These are phyloP conservation scores for Argyresthia albistria DNA, from an alignment of 2,888 invertebrate genomes.

Conservation along the genomic window DNA sequence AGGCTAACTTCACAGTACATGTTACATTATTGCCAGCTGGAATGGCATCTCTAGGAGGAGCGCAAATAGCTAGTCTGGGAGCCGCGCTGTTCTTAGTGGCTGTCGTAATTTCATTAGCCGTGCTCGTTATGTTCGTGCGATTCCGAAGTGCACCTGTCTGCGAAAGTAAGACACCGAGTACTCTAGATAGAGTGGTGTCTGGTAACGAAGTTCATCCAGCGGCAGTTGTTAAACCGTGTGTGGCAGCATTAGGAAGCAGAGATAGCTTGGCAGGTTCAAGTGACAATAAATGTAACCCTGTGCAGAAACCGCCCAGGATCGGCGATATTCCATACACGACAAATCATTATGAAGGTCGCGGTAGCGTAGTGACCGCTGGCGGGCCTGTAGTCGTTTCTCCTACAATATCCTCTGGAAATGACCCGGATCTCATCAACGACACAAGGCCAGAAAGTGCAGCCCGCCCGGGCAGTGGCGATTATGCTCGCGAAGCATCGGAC, in stretches of 20 bases:
- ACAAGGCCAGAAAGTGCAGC: conserved; percentile 76
- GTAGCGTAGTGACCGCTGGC: conserved; percentile 74
- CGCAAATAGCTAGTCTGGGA: conserved; percentile 89
- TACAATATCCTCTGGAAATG: conserved; percentile 81
- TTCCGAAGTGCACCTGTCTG: conserved; percentile 81
- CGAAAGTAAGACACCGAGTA: conserved; percentile 84
- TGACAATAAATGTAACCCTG: conserved; percentile 73
- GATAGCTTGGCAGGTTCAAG: conserved; percentile 47
- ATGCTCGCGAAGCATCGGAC: conserved; percentile 81
- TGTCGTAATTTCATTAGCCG: conserved; percentile 78
- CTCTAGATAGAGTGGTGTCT: conserved; percentile 80
- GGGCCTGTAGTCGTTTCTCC: conserved; percentile 82
- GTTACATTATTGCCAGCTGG: conserved; percentile 84
- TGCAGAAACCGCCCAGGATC: conserved; percentile 79
- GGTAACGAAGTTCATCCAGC: conserved; percentile 64
- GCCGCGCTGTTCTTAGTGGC: conserved; percentile 86
- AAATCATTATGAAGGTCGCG: conserved; percentile 78
- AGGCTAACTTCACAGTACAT: conserved; percentile 91
- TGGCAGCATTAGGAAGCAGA: conserved; percentile 72
- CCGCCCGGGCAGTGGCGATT: conserved; percentile 82
- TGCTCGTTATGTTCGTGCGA: conserved; percentile 81
- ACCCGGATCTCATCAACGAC: conserved; percentile 90
- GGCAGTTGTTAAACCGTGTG: conserved; percentile 65
- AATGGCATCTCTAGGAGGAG: conserved; percentile 85
- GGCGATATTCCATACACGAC: conserved; percentile 80